Conservation (phyloP, 2,113 vertebrate genomes). For the Gallinago media region DNA sequence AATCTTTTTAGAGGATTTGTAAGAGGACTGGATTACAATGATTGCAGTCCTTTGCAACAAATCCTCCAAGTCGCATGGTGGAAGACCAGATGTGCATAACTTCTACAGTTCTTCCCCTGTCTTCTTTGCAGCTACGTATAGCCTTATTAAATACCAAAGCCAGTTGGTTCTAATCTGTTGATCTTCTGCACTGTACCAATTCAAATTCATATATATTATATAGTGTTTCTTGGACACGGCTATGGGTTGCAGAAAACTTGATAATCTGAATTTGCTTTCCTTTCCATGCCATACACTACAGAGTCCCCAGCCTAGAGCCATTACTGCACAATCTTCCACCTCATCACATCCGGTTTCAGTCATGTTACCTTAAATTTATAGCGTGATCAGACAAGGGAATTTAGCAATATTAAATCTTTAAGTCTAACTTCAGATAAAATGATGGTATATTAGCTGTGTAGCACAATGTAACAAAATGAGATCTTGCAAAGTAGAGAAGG, state of each 20-base stretch:
- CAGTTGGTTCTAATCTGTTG: background rate
- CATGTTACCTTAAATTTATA: background rate
- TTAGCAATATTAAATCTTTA: background rate
- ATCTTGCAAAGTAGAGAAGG: background rate
- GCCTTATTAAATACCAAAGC: background rate
- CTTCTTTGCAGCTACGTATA: background rate
- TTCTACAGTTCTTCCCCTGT: background rate
- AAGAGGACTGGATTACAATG: background rate
- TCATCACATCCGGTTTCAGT: background rate
- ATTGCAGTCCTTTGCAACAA: background rate
- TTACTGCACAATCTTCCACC: background rate
- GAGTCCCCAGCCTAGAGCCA: background rate
- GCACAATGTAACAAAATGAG: background rate
- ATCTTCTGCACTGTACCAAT: background rate
- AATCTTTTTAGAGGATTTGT: background rate
- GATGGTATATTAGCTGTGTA: background rate
- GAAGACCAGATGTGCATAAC: background rate
- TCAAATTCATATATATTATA: background rate
- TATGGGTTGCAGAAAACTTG: background rate
- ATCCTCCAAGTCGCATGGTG: background rate
- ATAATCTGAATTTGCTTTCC: background rate
- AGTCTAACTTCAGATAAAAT: background rate
- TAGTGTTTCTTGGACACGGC: background rate
- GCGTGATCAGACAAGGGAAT: background rate
- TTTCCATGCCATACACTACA: background rate